phyloP scores from a whole-genome alignment of 2,888 invertebrate species.

The Tetragonisca angustula region DNA sequence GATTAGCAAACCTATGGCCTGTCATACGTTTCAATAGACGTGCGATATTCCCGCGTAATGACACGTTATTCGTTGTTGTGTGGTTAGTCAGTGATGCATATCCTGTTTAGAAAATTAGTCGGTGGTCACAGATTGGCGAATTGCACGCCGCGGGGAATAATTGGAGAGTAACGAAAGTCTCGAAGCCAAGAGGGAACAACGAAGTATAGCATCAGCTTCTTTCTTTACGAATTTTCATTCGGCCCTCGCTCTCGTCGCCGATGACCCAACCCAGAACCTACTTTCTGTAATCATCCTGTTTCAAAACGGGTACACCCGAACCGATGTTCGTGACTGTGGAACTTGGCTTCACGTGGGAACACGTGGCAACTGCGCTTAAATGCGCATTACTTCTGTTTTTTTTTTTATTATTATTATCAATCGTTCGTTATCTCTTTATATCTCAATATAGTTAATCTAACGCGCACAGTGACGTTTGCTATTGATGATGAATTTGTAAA shows the following conservation, averaged over 20 bases:
- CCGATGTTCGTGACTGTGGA: conserved; percentile 36
- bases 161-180: neutral
- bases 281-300: conserved; percentile 31
- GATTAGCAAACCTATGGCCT: conserved; percentile 9
- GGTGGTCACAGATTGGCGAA: neutral
- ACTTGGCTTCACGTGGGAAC: conserved; percentile 3
- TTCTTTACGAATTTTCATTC: conserved; percentile 31
- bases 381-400: neutral
- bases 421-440: neutral
- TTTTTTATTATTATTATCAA: neutral
- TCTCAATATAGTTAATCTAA: neutral
- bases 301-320: conserved; percentile 27
- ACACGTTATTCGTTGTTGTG: neutral
- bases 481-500: neutral
- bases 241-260: conserved; percentile 6
- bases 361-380: neutral
- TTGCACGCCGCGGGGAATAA: neutral
- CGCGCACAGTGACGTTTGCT: neutral
- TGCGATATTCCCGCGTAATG: conserved; percentile 15
- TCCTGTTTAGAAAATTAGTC: conserved; percentile 3
- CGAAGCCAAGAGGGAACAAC: neutral
- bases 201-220: neutral
- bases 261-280: conserved; percentile 46
- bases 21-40: neutral
- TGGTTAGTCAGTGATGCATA: neutral